These are phyloP conservation scores for Holotrichia oblita DNA, from an alignment of 1,140 invertebrate genomes.

Conservation along the genomic window DNA sequence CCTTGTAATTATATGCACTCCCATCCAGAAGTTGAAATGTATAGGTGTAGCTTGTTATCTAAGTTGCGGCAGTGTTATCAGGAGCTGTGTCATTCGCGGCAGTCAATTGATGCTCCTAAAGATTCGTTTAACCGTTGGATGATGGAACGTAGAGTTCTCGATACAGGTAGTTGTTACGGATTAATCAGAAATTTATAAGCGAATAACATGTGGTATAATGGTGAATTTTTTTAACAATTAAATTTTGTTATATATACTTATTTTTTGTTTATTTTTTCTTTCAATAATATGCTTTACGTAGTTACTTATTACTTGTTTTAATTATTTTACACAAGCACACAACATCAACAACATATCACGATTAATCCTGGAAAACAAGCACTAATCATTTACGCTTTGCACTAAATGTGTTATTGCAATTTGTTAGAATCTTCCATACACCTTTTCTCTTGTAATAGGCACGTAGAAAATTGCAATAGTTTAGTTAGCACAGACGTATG, in stretches of 20 bases:
- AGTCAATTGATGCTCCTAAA: constrained; percentile 93
- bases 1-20: constrained; percentile 88
- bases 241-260: constrained; percentile 5
- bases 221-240: constrained; percentile 3
- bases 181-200: neutral
- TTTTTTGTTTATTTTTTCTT: neutral
- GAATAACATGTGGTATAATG: neutral
- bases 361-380: too few species aligned
- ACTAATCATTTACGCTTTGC: too few species aligned
- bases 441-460: too few species aligned
- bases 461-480: too few species aligned
- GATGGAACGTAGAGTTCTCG: constrained; percentile 93
- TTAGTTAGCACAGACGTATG: too few species aligned
- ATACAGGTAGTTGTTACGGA: constrained; percentile 64
- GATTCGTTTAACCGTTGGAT: constrained; percentile 97
- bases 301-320: neutral
- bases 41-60: constrained; percentile 78
- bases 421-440: too few species aligned
- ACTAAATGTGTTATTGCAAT: too few species aligned
- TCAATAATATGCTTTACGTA: neutral
- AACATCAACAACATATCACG: too few species aligned
- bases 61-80: constrained; percentile 93
- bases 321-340: neutral
- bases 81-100: constrained; percentile 91
- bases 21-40: constrained; percentile 90